Evolutionary conservation across 1,140 invertebrate genomes (phyloP).

Genomic region (Teleopsis dalmanni): DNA sequence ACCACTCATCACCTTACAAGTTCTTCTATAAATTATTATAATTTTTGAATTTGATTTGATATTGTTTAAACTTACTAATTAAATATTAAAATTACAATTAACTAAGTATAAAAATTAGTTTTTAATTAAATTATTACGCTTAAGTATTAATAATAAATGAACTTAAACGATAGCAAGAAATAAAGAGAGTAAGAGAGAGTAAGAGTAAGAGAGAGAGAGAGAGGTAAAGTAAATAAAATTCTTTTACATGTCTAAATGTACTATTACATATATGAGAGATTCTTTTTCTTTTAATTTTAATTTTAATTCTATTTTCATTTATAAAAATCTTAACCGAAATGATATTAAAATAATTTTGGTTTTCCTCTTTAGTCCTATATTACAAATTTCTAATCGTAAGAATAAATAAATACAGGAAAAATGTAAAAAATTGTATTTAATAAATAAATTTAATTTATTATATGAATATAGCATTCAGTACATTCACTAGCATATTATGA

Average conservation of each 20-base stretch:
- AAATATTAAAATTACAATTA: neutral
- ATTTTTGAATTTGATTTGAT: no score
- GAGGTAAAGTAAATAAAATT: constrained; percentile 1
- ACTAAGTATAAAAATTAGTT: neutral
- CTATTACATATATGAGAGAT: neutral
- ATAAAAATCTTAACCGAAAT: neutral
- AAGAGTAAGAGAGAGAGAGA: constrained; percentile 1
- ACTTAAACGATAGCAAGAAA: neutral
- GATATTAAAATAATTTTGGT: constrained; percentile 3
- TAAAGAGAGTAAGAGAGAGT: neutral
- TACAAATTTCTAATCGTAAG: no score
- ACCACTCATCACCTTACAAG: neutral
- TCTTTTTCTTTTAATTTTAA: neutral
- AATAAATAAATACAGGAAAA: no score
- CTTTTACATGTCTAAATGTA: constrained; percentile 7
- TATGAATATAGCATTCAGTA: constrained; percentile 45
- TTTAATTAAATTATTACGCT: neutral
- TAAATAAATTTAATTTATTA: constrained; percentile 37
- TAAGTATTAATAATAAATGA: neutral
- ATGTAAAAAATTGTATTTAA: constrained; percentile 47
- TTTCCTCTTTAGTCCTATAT: no score
- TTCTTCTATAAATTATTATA: neutral
- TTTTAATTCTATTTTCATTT: neutral
- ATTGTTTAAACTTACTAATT: no score
- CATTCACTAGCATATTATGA: constrained; percentile 45